These are phyloP conservation scores for Nyctibius bracteatus DNA, from an alignment of 2,113 vertebrate genomes.

Conservation along the genomic window DNA sequence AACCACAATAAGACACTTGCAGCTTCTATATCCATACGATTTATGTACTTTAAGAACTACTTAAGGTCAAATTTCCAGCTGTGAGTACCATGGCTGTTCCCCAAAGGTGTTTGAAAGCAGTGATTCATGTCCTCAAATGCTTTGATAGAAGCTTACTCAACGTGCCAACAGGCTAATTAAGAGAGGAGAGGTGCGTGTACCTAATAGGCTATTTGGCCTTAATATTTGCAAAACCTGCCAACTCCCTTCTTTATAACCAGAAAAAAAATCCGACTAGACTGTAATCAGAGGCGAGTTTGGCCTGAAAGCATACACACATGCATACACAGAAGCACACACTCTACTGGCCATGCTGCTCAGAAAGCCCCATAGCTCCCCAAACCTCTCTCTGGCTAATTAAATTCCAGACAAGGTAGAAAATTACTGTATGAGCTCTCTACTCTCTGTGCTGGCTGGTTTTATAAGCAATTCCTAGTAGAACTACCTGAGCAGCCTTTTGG, in stretches of 20 bases:
- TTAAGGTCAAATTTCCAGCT: not conserved
- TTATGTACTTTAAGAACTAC: not conserved
- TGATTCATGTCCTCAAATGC: not conserved
- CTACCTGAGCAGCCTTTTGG: not conserved
- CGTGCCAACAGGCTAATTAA: not conserved
- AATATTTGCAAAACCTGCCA: not conserved
- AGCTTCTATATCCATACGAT: not conserved
- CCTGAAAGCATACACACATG: not conserved
- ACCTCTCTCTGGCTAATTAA: not conserved
- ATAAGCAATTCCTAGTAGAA: not conserved
- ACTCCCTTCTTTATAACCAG: not conserved
- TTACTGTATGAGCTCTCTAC: not conserved
- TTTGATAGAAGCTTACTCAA: not conserved
- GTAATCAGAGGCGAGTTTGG: not conserved
- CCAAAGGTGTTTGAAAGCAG: not conserved
- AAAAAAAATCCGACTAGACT: not conserved
- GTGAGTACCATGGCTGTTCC: not conserved
- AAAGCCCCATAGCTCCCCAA: not conserved
- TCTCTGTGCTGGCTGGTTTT: not conserved
- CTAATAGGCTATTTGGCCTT: not conserved
- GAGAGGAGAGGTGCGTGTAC: not conserved
- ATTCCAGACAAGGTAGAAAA: slow-evolving; percentile 3
- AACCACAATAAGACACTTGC: not conserved
- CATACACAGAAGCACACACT: not conserved
- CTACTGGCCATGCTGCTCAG: not conserved